These are phyloP conservation scores for Pristionchus entomophagus DNA, from an alignment of 2,888 invertebrate species.

Conservation along the genomic window DNA sequence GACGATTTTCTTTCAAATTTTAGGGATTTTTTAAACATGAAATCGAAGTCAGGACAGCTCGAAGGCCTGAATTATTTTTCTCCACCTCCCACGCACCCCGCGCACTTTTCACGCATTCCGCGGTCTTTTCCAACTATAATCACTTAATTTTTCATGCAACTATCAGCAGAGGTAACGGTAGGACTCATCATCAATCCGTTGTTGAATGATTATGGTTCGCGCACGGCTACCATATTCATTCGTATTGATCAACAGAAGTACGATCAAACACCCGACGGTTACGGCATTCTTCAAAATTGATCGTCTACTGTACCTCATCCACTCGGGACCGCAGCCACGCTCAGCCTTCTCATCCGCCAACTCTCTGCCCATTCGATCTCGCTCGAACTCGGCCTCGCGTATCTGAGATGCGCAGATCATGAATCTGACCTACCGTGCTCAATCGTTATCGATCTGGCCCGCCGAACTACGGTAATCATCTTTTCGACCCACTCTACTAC, in stretches of 20 bases:
- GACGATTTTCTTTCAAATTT: too few species aligned
- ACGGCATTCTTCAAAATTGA: background rate
- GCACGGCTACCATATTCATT: too few species aligned
- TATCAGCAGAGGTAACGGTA: too few species aligned
- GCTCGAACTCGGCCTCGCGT: slow-evolving; percentile 26
- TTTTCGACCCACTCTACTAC: too few species aligned
- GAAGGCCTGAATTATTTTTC: too few species aligned
- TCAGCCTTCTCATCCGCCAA: background rate
- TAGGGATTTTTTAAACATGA: too few species aligned
- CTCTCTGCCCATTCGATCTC: slow-evolving; percentile 13
- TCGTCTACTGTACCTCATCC: slow-evolving; percentile 19
- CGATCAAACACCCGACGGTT: too few species aligned
- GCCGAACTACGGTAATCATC: background rate
- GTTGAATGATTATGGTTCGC: too few species aligned
- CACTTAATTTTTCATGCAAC: background rate
- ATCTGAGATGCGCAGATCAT: background rate
- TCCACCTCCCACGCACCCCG: slow-evolving; percentile 7
- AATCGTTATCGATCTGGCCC: background rate
- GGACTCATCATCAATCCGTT: too few species aligned
- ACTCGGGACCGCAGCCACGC: background rate
- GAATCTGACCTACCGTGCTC: background rate
- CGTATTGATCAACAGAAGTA: too few species aligned
- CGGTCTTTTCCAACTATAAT: background rate
- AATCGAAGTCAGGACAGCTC: too few species aligned
- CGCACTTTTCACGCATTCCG: background rate